These are phyloP conservation scores for Anoura caudifer DNA, from an alignment of 2,113 vertebrate genomes.

Conservation along the genomic window DNA sequence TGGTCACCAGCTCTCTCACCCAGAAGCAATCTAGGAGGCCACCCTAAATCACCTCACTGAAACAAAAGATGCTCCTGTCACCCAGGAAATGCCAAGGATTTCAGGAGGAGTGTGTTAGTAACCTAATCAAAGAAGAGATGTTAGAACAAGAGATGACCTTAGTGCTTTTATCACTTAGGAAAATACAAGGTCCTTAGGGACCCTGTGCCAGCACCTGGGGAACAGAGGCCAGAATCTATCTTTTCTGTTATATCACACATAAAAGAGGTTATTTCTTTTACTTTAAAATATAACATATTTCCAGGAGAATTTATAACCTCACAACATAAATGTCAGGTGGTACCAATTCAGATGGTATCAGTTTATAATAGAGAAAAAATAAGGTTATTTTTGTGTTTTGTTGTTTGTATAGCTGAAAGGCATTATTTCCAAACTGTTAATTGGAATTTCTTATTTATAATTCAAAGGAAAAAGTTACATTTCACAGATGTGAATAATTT, in stretches of 20 bases:
- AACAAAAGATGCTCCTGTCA: background rate
- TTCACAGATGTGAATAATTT: slow-evolving; percentile 41
- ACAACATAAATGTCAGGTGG: background rate
- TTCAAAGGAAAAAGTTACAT: slow-evolving; percentile 34
- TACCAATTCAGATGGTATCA: background rate
- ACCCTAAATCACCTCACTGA: background rate
- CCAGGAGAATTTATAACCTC: background rate
- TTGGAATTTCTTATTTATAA: background rate
- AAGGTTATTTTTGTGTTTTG: background rate
- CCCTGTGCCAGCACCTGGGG: background rate
- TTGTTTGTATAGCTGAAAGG: background rate
- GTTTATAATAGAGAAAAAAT: background rate
- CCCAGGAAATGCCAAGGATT: background rate
- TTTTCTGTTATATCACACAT: background rate
- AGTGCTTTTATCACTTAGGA: background rate
- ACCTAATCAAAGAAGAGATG: background rate
- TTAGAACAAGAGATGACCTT: background rate
- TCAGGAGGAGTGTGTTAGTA: background rate
- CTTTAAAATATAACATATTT: background rate
- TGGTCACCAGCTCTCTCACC: background rate
- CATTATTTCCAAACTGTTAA: slow-evolving; percentile 17
- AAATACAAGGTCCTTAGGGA: background rate
- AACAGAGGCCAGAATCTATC: background rate
- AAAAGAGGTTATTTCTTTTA: background rate
- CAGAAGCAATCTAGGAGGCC: background rate